Conservation (phyloP, 2,797 vertebrate species). For the Esox masquinongy region DNA sequence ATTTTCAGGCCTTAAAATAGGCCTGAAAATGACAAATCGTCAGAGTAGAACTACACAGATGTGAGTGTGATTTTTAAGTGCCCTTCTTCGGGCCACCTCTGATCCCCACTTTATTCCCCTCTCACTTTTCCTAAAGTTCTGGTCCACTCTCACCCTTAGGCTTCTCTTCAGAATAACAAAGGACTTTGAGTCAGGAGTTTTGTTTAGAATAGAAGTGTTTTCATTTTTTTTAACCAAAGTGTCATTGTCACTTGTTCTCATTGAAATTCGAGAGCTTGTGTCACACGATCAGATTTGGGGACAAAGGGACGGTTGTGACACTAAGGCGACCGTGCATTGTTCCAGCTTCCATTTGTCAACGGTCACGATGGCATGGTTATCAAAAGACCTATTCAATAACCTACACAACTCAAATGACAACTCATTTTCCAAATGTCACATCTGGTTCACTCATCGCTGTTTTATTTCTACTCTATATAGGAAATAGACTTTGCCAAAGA, state of each 20-base stretch:
- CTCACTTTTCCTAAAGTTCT: slow-evolving; percentile 31
- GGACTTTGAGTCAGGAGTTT: background rate
- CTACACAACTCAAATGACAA: slow-evolving; percentile 3
- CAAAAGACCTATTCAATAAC: slow-evolving; percentile 25
- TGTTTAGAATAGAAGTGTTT: background rate
- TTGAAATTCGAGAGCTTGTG: slow-evolving; percentile 55
- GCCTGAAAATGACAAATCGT: no score
- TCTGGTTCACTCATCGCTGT: background rate
- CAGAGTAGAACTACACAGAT: no score
- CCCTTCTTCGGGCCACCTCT: no score
- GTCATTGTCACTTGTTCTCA: slow-evolving; percentile 51
- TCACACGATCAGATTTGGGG: slow-evolving; percentile 55
- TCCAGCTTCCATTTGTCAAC: slow-evolving; percentile 20
- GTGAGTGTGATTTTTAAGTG: no score
- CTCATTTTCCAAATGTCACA: background rate
- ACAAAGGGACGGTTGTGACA: slow-evolving; percentile 58
- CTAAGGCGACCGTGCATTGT: slow-evolving; percentile 26
- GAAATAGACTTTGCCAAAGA: slow-evolving; percentile 90
- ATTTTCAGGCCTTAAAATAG: no score
- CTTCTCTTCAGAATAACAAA: background rate
- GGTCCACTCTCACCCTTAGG: slow-evolving; percentile 6
- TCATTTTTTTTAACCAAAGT: slow-evolving; percentile 37
- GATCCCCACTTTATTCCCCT: background rate
- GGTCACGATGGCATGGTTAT: slow-evolving; percentile 8
- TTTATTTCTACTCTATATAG: slow-evolving; percentile 66